Conservation (phyloP, 2,888 invertebrate species). For the Rhimphoctona megacephalus region DNA sequence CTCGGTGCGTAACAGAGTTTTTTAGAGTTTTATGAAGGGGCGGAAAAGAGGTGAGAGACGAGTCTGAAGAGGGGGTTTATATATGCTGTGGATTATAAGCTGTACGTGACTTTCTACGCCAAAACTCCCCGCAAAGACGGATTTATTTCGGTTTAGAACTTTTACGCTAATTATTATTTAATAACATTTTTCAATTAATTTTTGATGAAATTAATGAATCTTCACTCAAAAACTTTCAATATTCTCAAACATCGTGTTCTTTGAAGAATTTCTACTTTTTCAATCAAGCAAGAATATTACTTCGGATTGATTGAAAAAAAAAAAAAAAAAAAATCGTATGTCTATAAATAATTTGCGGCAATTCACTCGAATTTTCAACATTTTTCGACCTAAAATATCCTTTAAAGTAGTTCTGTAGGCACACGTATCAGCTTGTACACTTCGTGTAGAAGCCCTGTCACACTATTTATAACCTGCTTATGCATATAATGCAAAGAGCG, state of each 20-base stretch:
- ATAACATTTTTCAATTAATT: not conserved
- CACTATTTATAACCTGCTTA: too few relatives aligned
- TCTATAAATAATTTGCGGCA: not conserved
- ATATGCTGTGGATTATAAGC: not conserved
- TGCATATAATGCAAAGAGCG: too few relatives aligned
- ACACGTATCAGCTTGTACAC: too few relatives aligned
- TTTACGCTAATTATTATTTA: slow-evolving; percentile 2
- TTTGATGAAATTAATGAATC: not conserved
- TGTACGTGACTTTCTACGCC: not conserved
- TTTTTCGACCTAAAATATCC: not conserved
- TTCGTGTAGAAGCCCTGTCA: too few relatives aligned
- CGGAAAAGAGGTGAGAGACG: slow-evolving; percentile 47
- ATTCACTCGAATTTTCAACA: not conserved
- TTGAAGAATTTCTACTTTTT: not conserved
- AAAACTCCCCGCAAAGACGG: not conserved
- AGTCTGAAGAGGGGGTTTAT: slow-evolving; percentile 58
- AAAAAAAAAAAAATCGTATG: not conserved
- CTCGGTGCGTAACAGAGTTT: slow-evolving; percentile 81
- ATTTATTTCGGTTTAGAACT: not conserved
- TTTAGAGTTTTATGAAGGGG: slow-evolving; percentile 70
- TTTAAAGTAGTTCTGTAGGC: too few relatives aligned
- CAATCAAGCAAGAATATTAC: not conserved
- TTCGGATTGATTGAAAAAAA: too few relatives aligned
- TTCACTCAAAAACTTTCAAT: not conserved
- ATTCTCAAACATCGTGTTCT: not conserved